Evolutionary conservation across 2,113 vertebrate genomes (phyloP).

Genomic region (Siphamia tubifer): DNA sequence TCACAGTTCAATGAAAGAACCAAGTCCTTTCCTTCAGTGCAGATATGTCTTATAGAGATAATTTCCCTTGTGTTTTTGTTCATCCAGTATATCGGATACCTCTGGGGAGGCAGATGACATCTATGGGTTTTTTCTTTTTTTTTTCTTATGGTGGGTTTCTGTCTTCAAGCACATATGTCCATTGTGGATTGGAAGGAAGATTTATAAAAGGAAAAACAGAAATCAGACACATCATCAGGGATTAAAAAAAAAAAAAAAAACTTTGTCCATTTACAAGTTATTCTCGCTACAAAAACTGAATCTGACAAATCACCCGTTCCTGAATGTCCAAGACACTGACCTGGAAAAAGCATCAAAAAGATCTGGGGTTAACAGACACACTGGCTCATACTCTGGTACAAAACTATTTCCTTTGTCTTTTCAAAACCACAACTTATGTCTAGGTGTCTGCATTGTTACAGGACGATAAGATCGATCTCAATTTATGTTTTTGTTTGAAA

Average conservation of each 20-base stretch:
- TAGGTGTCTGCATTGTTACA: no score
- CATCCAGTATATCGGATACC: background rate
- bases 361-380: background rate
- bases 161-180: conserved; percentile 3
- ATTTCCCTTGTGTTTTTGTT: conserved; percentile 1
- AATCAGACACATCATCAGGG: no score
- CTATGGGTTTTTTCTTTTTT: background rate
- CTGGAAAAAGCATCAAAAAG: background rate
- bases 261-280: no score
- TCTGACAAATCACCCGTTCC: background rate
- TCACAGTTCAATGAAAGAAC: background rate
- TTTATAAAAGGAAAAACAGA: background rate
- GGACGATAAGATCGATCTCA: no score
- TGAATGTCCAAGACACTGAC: background rate
- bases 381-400: background rate
- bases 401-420: conserved; percentile 8
- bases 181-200: background rate
- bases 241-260: no score
- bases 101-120: background rate
- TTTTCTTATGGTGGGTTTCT: background rate
- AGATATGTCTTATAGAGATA: background rate
- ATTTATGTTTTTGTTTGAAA: no score
- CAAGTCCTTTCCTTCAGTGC: background rate
- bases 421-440: no score
- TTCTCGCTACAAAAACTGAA: background rate